These are phyloP conservation scores for Phocides pigmalion DNA, from an alignment of 1,140 invertebrate genomes.

Conservation along the genomic window DNA sequence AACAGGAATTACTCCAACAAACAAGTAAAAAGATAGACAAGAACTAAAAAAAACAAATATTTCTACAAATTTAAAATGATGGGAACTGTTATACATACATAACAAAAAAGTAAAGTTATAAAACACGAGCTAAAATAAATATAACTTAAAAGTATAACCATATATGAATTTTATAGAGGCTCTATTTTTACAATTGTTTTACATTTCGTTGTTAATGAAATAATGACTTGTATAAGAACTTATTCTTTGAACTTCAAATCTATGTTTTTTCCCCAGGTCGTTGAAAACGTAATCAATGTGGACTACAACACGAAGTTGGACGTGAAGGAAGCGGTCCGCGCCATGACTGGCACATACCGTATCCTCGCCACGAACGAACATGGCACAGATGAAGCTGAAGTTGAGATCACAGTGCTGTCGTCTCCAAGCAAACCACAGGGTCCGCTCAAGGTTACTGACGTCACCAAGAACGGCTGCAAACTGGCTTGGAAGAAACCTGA, in stretches of 20 bases:
- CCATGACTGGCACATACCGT: constrained; percentile 95
- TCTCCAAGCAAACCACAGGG: constrained; percentile 94
- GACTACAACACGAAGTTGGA: constrained; percentile 97
- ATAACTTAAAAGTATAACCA: no score
- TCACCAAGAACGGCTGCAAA: constrained; percentile 94
- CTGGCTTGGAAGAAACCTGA: constrained; percentile 98
- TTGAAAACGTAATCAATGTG: constrained; percentile 91
- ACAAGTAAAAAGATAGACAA: no score
- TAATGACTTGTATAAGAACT: not conserved
- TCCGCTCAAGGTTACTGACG: constrained; percentile 95
- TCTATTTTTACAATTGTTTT: no score
- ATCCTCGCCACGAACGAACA: constrained; percentile 96
- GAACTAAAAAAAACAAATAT: no score
- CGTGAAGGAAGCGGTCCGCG: constrained; percentile 92
- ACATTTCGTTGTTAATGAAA: no score
- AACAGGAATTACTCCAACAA: no score
- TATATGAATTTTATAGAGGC: no score
- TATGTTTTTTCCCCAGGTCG: constrained; percentile 50
- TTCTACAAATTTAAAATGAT: no score
- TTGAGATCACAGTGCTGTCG: constrained; percentile 95
- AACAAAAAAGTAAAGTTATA: no score
- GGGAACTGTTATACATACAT: no score
- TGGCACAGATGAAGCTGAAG: constrained; percentile 96
- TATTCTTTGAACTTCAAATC: no score
- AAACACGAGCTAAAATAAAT: no score